These are phyloP conservation scores for Macrocentrus cingulum DNA, from an alignment of 1,140 invertebrate species.

Conservation along the genomic window DNA sequence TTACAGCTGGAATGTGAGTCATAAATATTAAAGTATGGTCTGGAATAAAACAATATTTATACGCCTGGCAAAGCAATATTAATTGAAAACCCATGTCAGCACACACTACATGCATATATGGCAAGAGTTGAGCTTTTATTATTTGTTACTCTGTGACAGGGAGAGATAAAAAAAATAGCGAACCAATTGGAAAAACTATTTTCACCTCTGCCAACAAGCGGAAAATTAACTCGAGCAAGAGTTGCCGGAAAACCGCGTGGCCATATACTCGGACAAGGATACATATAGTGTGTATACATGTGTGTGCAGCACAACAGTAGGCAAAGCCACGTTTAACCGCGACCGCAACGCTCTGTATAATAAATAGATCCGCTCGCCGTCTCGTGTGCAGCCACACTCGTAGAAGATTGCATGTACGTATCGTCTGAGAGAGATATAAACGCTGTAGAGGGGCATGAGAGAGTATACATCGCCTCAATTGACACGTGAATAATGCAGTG, in stretches of 20 bases:
- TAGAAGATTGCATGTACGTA: conserved; percentile 10
- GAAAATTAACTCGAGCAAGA: conserved; percentile 24
- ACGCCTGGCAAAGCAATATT: too few species aligned
- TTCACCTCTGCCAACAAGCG: not conserved
- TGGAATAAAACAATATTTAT: too few species aligned
- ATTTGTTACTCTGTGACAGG: not conserved
- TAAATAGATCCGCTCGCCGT: conserved; percentile 21
- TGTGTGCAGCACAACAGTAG: not conserved
- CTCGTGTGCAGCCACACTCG: not conserved
- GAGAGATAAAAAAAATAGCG: conserved; percentile 11
- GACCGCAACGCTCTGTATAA: conserved; percentile 25
- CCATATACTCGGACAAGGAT: conserved; percentile 1
- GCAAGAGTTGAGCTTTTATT: too few species aligned
- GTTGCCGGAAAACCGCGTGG: conserved; percentile 9
- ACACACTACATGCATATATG: too few species aligned
- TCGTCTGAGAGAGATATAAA: not conserved
- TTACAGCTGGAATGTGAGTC: too few species aligned
- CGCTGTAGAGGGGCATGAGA: not conserved
- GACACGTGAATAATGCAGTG: conserved; percentile 23
- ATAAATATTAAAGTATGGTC: too few species aligned
- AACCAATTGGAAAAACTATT: not conserved
- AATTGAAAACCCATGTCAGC: too few species aligned
- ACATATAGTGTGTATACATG: not conserved
- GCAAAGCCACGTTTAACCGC: conserved; percentile 20
- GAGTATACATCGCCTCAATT: conserved; percentile 15